Percentiles rank a stretch among this genome's conserved stretches.
These are phyloP conservation scores for Nephrotoma appendiculata DNA, from an alignment of 2,888 invertebrate species.

Conservation along the genomic window DNA sequence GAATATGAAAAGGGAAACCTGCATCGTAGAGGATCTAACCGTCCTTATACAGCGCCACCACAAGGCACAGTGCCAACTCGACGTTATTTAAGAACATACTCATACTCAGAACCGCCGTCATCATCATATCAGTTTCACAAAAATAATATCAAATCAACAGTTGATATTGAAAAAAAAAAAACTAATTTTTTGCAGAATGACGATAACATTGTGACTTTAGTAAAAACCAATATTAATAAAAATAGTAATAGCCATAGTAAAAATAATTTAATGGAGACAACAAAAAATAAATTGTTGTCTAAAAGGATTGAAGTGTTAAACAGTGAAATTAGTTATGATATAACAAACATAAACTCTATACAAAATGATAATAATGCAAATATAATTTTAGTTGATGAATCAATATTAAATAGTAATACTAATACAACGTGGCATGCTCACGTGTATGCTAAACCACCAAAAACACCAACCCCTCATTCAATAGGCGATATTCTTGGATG, in stretches of 20 bases:
- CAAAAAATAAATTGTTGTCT: no score
- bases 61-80: not conserved
- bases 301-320: not conserved
- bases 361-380: not conserved
- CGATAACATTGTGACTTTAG: not conserved
- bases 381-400: not conserved
- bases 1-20: not conserved
- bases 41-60: constrained; percentile 9
- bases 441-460: constrained; percentile 70
- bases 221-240: not conserved
- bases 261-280: not conserved
- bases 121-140: not conserved
- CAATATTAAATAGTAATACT: constrained; percentile 5
- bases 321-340: not conserved
- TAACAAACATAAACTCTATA: not conserved
- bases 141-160: not conserved
- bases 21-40: not conserved
- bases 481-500: constrained; percentile 78
- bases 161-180: not conserved
- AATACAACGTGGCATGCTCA: constrained; percentile 69
- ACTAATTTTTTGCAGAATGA: not conserved
- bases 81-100: constrained; percentile 7
- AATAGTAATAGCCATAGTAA: not conserved
- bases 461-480: constrained; percentile 69
- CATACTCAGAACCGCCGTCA: constrained; percentile 3